A percentile compares a stretch with the other conserved stretches of the same genome.
These are phyloP conservation scores for Rhyzopertha dominica DNA, from an alignment of 1,140 invertebrate species.

Conservation along the genomic window DNA sequence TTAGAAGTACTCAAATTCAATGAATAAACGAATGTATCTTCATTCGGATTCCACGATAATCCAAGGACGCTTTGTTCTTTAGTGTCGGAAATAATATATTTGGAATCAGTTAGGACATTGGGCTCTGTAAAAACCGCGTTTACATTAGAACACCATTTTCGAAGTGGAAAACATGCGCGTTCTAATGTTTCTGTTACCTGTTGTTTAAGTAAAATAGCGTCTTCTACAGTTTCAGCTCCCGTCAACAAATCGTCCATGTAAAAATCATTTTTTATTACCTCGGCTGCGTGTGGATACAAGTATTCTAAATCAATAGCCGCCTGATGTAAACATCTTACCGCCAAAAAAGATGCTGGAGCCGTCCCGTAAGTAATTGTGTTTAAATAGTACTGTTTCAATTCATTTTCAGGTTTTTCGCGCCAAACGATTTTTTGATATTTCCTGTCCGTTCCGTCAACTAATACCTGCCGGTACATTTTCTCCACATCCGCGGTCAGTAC, in stretches of 20 bases:
- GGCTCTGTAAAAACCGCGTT: constrained; percentile 1
- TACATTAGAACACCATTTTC: too few species aligned
- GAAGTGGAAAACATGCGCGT: too few species aligned
- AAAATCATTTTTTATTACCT: constrained; percentile 5
- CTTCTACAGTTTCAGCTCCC: background rate
- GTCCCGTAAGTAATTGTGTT: constrained; percentile 6
- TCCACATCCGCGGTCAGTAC: constrained; percentile 34
- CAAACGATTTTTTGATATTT: constrained; percentile 40
- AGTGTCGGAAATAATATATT: constrained; percentile 6
- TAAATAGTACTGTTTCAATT: constrained; percentile 25
- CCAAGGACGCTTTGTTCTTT: constrained; percentile 3
- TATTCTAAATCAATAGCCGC: constrained; percentile 1
- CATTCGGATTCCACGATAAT: background rate
- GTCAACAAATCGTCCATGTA: constrained; percentile 3
- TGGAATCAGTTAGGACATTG: background rate
- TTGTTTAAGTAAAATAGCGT: constrained; percentile 17
- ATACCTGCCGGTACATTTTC: constrained; percentile 46
- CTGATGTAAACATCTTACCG: constrained; percentile 11
- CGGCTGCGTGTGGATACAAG: background rate
- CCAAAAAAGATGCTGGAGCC: constrained; percentile 6
- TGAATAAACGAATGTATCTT: background rate
- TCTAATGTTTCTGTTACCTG: too few species aligned
- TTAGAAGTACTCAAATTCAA: background rate
- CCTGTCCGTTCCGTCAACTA: constrained; percentile 25
- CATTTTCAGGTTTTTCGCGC: constrained; percentile 19